Conservation (phyloP, 2,113 vertebrate genomes). For the Diadophis punctatus region DNA sequence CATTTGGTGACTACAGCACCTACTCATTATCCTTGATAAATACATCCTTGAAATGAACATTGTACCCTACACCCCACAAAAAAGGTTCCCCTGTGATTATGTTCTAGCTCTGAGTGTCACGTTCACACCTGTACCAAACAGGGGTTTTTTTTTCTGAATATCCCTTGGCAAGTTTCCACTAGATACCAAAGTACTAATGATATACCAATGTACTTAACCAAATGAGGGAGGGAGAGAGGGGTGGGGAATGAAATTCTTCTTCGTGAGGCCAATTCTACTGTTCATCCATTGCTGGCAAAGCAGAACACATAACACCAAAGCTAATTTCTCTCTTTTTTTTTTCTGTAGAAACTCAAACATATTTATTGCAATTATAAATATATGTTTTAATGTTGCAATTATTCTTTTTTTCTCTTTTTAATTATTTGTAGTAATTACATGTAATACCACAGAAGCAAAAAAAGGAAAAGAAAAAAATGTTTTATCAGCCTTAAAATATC, state of each 20-base stretch:
- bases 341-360: neutral
- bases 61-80: neutral
- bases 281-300: neutral
- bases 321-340: neutral
- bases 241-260: neutral
- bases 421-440: neutral
- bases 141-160: neutral
- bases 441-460: neutral
- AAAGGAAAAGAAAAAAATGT: neutral
- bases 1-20: slow-evolving; percentile 16
- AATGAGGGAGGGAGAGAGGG: neutral
- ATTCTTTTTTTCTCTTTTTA: neutral
- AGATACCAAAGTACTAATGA: neutral
- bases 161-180: slow-evolving; percentile 6
- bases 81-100: neutral
- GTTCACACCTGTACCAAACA: neutral
- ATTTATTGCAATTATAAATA: neutral
- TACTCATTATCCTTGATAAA: slow-evolving; percentile 46
- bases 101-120: neutral
- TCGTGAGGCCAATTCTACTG: neutral
- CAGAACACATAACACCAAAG: neutral
- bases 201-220: neutral
- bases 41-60: neutral
- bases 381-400: neutral
- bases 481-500: neutral